These are phyloP conservation scores for Anthrax anthrax DNA, from an alignment of 2,888 invertebrate genomes.

Conservation along the genomic window DNA sequence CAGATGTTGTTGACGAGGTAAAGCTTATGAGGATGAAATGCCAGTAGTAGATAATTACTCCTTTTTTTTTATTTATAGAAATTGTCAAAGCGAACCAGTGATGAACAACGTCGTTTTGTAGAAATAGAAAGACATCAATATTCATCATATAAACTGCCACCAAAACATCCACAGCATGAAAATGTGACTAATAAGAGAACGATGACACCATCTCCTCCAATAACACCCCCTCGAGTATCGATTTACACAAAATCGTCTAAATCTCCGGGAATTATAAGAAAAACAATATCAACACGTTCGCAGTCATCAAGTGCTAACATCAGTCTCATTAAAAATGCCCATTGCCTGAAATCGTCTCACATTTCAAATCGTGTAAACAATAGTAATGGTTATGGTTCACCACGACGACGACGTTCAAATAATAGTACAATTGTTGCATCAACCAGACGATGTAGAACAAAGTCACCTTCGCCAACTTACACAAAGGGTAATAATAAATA, in stretches of 20 bases:
- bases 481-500: slow-evolving; percentile 6
- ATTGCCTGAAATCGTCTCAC: not conserved
- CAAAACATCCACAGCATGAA: not conserved
- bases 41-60: not conserved
- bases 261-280: not conserved
- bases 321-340: too few relatives aligned
- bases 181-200: not conserved
- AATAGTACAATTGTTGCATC: not conserved
- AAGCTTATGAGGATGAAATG: not conserved
- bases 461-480: slow-evolving; percentile 12
- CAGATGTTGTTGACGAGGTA: not conserved
- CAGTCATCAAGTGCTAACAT: too few relatives aligned
- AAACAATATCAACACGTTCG: not conserved
- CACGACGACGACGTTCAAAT: not conserved
- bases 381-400: not conserved
- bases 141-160: slow-evolving; percentile 1
- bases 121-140: not conserved
- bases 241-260: not conserved
- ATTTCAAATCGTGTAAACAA: not conserved
- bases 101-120: not conserved
- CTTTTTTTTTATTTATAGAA: not conserved
- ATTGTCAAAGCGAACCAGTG: not conserved
- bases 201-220: not conserved
- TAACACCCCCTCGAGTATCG: not conserved
- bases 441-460: slow-evolving; percentile 11